A percentile compares a stretch with the other conserved stretches of the same genome.
These are phyloP conservation scores for Eurypyga helias DNA, from an alignment of 2,113 vertebrate genomes.

Conservation along the genomic window DNA sequence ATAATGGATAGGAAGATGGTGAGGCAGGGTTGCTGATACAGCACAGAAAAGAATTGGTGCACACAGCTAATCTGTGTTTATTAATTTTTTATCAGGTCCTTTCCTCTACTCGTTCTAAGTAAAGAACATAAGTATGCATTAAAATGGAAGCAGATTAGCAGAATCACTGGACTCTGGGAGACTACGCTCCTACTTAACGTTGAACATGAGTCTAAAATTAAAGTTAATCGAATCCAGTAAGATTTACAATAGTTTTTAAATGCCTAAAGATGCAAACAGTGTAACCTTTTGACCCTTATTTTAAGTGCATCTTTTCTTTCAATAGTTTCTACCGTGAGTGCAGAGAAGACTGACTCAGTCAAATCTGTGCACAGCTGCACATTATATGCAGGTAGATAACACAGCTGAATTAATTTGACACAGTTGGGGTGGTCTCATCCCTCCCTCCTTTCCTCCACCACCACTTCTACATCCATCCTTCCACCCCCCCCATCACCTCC, in stretches of 20 bases:
- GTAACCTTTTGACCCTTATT: conserved; percentile 12
- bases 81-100: conserved; percentile 53
- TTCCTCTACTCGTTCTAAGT: not conserved
- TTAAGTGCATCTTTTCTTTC: conserved; percentile 28
- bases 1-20: not conserved
- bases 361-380: not conserved
- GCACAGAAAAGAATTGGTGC: conserved; percentile 8
- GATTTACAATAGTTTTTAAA: conserved; percentile 32
- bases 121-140: conserved; percentile 24
- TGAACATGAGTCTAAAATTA: conserved; percentile 47
- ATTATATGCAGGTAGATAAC: not conserved
- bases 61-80: conserved; percentile 32
- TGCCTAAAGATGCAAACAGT: conserved; percentile 32
- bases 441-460: not conserved
- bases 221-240: conserved; percentile 38
- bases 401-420: not conserved
- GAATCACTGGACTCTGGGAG: conserved; percentile 9
- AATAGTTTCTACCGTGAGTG: conserved; percentile 20
- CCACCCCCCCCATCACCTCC: not conserved
- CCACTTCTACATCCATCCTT: not conserved
- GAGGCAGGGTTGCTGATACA: conserved; percentile 13
- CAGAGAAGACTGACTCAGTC: not conserved
- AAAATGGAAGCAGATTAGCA: conserved; percentile 44
- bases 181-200: not conserved
- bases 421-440: not conserved